A percentile compares a stretch with the other conserved stretches of the same genome.
phyloP scores from a whole-genome alignment of 2,113 vertebrate genomes.

The Cololabis saira region DNA sequence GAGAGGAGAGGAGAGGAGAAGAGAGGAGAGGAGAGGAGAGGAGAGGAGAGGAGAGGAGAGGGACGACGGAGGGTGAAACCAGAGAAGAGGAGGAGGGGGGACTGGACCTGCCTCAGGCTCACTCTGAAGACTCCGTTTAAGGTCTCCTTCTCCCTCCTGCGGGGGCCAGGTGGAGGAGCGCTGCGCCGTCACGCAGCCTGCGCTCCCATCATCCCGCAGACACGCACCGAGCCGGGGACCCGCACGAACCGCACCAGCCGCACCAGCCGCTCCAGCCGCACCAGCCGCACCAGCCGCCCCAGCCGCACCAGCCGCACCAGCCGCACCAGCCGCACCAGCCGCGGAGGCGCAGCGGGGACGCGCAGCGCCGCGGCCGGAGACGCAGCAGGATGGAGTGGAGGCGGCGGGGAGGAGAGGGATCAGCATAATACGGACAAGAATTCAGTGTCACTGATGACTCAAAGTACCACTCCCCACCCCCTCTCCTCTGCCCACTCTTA shows the following conservation, averaged over 20 bases:
- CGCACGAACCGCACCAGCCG: too few relatives aligned
- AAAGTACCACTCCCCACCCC: conserved; percentile 45
- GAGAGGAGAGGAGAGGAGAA: not conserved
- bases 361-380: conserved; percentile 39
- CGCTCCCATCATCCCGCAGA: conserved; percentile 39
- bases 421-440: conserved; percentile 44
- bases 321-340: too few relatives aligned
- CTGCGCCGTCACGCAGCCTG: conserved; percentile 17
- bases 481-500: conserved; percentile 14
- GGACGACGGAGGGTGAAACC: not conserved
- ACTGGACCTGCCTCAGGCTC: conserved; percentile 23
- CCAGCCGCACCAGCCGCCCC: too few relatives aligned
- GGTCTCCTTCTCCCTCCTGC: conserved; percentile 27
- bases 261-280: too few relatives aligned
- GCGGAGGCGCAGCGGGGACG: conserved; percentile 34
- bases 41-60: not conserved
- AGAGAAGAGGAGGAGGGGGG: not conserved
- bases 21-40: too few relatives aligned
- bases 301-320: too few relatives aligned
- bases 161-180: conserved; percentile 34
- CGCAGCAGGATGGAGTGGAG: not conserved
- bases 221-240: conserved; percentile 40
- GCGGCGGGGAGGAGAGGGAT: conserved; percentile 21
- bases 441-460: conserved; percentile 61
- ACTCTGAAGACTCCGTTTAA: conserved; percentile 25